Evolutionary conservation across 1,140 invertebrate genomes (phyloP), one percentile per base, ranked within the genome.

Genomic region (Calosoma granatense): DNA sequence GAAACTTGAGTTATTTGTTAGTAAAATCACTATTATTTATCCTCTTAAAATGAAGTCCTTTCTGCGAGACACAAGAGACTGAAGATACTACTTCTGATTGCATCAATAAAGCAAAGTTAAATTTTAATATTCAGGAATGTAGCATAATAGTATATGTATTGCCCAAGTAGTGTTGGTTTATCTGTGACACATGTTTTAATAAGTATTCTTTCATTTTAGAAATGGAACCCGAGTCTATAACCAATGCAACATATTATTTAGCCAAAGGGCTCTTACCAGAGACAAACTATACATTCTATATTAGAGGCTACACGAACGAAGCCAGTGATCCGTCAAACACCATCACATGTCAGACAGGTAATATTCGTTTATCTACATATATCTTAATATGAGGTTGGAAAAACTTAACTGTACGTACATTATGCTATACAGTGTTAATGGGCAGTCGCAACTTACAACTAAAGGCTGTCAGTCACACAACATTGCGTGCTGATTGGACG

Each of bases 281-380:
- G 72, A 85, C 82, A 57, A 84, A 83, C 71, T 86, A 86, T 63
- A 79, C 80, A 17, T 81, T 85, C 65, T 85, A 81, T 61, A 73
- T 86, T 30, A 72, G 81, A 56, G 75, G 80, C 20, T 86, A 75
- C 64, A 76, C 74, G 59, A 75, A 74, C 65, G 77, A 75, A 59
- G 78, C 81, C 20, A 83, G 82, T 62, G 80, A 83, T 63, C 78
- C 78, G 56, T 84, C 82, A 1, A 72, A 79, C 51, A 72, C 71
- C 59, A 76, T 84, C 56, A 71, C 76, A 36, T 84, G 82, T 67
- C 70, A 73, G 58, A 84, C 83, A 68, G 78, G 83, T 84, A 67
- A 67, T 65, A 36, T 36, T 9, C 26, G n/a, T n/a, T n/a, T n/a
- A n/a, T n/a, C n/a, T n/a, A n/a, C n/a, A 60, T 23, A 30, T 54